A percentile compares a stretch with the other conserved stretches of the same genome.
These are phyloP conservation scores for Arctia plantaginis DNA, from an alignment of 2,888 invertebrate genomes.

Conservation along the genomic window DNA sequence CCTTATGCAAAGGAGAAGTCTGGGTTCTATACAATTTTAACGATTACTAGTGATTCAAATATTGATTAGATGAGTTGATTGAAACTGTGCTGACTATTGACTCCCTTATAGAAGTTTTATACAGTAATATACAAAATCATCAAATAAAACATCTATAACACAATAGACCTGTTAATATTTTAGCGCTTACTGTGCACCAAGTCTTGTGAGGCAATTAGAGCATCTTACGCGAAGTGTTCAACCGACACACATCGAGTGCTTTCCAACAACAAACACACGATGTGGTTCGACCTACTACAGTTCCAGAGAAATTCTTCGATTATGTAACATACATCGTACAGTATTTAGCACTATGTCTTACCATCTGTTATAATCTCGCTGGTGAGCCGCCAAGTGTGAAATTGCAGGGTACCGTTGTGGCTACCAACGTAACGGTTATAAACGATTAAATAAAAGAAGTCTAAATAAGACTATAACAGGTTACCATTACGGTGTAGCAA, in stretches of 20 bases:
- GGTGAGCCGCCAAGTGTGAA: slow-evolving; percentile 57
- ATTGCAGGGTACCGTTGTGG: slow-evolving; percentile 55
- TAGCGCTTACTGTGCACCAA: slow-evolving; percentile 12
- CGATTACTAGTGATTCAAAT: too few species aligned
- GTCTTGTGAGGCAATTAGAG: slow-evolving; percentile 14
- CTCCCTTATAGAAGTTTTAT: too few species aligned
- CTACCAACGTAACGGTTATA: slow-evolving; percentile 54
- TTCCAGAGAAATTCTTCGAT: slow-evolving; percentile 18
- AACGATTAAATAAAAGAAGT: slow-evolving; percentile 52
- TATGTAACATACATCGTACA: slow-evolving; percentile 14
- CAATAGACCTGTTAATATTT: slow-evolving; percentile 5
- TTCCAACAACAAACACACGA: slow-evolving; percentile 25
- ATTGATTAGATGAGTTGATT: too few species aligned
- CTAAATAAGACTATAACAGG: slow-evolving; percentile 47
- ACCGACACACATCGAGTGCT: slow-evolving; percentile 9
- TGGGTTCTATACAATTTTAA: too few species aligned
- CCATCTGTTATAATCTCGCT: slow-evolving; percentile 41
- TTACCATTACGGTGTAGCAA: slow-evolving; percentile 43
- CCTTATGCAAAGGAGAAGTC: too few species aligned
- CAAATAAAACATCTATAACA: neutral
- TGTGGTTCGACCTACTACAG: slow-evolving; percentile 1
- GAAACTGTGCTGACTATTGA: too few species aligned
- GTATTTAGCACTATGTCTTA: slow-evolving; percentile 30
- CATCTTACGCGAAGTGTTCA: slow-evolving; percentile 9
- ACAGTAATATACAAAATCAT: neutral